A percentile compares a stretch with the other conserved stretches of the same genome.
phyloP scores from a whole-genome alignment of 2,113 vertebrate genomes.

The Pristiophorus japonicus region DNA sequence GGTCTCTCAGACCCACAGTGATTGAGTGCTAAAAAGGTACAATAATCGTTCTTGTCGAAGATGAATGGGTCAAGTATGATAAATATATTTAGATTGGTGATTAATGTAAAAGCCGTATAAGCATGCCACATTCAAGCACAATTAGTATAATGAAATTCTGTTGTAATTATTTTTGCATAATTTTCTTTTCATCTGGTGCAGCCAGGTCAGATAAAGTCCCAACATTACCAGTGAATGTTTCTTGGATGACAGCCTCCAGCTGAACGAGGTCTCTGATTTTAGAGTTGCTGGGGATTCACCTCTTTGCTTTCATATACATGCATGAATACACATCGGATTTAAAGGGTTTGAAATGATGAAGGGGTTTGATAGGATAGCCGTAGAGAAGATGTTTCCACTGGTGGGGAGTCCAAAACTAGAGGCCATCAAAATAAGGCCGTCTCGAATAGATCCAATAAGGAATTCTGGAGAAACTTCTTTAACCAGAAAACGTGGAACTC shows the following conservation, averaged over 20 bases:
- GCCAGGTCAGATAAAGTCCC: not conserved
- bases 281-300: not conserved
- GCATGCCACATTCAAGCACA: slow-evolving; percentile 12
- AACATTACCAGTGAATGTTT: not conserved
- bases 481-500: no score
- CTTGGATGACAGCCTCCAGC: not conserved
- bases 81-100: slow-evolving; percentile 7
- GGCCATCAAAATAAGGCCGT: no score
- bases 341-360: not conserved
- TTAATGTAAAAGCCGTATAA: slow-evolving; percentile 19
- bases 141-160: slow-evolving; percentile 19
- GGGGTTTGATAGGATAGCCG: not conserved
- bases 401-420: not conserved
- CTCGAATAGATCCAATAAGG: no score
- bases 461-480: no score
- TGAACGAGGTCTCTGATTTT: not conserved
- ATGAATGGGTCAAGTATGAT: slow-evolving; percentile 1
- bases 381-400: not conserved
- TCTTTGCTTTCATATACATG: not conserved
- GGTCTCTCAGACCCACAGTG: not conserved
- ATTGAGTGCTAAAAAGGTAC: not conserved
- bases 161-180: not conserved
- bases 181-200: not conserved
- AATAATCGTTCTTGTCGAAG: not conserved
- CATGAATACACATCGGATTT: not conserved